Evolutionary conservation across 2,113 vertebrate genomes (phyloP).

Genomic region (Ariopsis seemanni): DNA sequence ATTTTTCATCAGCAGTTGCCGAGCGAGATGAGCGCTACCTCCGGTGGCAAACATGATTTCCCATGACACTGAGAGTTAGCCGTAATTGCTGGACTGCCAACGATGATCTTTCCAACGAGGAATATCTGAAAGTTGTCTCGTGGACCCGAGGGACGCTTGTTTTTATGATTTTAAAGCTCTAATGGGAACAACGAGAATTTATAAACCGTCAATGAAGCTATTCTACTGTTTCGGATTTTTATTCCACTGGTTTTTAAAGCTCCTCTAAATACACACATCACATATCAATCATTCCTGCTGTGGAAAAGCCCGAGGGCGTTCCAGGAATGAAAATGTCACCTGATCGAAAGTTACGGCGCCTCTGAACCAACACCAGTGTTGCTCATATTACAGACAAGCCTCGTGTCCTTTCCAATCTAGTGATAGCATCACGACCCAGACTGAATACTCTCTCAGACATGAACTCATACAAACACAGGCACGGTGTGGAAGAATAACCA

Average conservation of each 20-base stretch:
- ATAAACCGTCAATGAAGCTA: constrained; percentile 21
- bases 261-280: neutral
- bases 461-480: neutral
- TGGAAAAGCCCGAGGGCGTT: neutral
- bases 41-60: constrained; percentile 45
- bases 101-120: constrained; percentile 36
- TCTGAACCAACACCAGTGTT: neutral
- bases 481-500: neutral
- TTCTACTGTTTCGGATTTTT: neutral
- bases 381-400: neutral
- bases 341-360: neutral
- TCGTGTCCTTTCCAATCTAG: neutral
- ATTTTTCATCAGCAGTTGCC: constrained; percentile 30
- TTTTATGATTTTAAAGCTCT: constrained; percentile 33
- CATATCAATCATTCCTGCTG: neutral
- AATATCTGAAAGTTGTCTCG: constrained; percentile 22
- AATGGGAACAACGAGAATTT: constrained; percentile 45
- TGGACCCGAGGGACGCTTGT: constrained; percentile 21
- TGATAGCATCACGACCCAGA: too few species aligned
- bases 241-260: neutral
- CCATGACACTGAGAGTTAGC: constrained; percentile 28
- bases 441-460: neutral
- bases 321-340: constrained; percentile 19
- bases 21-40: constrained; percentile 24
- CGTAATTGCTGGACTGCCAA: constrained; percentile 52